Conservation (phyloP, 92 coral and sea anemone species). For the Siderastrea siderea region DNA sequence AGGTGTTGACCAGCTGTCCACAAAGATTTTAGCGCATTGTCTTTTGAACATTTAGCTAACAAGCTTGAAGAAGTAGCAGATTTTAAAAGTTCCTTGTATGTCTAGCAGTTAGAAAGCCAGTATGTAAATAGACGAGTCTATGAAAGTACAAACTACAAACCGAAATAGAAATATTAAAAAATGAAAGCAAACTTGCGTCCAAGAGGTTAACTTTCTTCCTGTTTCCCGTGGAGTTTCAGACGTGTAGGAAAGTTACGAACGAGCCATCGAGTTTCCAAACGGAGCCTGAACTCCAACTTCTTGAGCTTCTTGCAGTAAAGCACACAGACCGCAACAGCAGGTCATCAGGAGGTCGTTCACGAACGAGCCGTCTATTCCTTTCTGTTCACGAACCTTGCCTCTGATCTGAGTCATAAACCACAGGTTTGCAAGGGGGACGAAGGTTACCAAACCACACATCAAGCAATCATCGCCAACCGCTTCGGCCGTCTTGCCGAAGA, state of each 20-base stretch:
- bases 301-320: conserved; percentile 90
- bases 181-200: conserved; percentile 15
- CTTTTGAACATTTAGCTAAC: too few species aligned
- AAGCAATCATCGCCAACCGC: conserved; percentile 97
- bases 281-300: conserved; percentile 96
- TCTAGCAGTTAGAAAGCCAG: too few species aligned
- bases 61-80: too few species aligned
- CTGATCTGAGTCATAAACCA: conserved; percentile 87
- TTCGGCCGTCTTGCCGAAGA: conserved; percentile 96
- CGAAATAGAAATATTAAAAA: too few species aligned
- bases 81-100: too few species aligned
- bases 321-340: conserved; percentile 90
- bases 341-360: conserved; percentile 77
- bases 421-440: conserved; percentile 85
- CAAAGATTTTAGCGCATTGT: too few species aligned
- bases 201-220: conserved; percentile 2
- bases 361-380: conserved; percentile 86
- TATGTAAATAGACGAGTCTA: too few species aligned
- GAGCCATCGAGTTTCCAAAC: conserved; percentile 91
- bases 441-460: conserved; percentile 84
- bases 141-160: too few species aligned
- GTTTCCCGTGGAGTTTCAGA: not conserved
- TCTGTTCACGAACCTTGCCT: conserved; percentile 93
- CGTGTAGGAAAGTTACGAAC: conserved; percentile 56
- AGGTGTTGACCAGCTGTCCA: too few species aligned